Evolutionary conservation across 2,797 vertebrate genomes (phyloP).

Genomic region (Urophycis tenuis): DNA sequence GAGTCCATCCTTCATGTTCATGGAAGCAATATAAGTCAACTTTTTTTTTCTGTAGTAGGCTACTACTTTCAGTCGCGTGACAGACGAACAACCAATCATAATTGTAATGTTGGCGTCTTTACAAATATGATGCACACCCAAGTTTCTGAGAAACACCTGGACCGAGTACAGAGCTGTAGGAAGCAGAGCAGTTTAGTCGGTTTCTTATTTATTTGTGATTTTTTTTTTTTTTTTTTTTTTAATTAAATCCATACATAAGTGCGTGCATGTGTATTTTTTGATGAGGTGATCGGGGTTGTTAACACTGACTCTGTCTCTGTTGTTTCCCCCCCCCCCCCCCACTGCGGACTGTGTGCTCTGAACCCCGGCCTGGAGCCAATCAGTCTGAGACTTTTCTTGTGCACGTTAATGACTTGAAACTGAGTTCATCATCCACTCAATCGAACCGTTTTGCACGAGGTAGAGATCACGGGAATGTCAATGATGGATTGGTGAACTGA

Average conservation of each 20-base stretch:
- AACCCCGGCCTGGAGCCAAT: conserved; percentile 86
- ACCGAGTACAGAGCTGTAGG: neutral
- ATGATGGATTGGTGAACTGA: too few relatives aligned
- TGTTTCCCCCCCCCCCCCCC: neutral
- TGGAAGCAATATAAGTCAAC: neutral
- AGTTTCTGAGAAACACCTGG: too few relatives aligned
- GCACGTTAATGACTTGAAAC: too few relatives aligned
- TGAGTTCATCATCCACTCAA: too few relatives aligned
- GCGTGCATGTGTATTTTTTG: neutral
- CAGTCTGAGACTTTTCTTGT: conserved; percentile 31
- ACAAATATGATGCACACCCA: too few relatives aligned
- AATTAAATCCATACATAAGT: too few relatives aligned
- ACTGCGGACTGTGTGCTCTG: conserved; percentile 88
- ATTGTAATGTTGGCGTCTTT: too few relatives aligned
- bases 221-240: too few relatives aligned
- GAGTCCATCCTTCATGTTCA: conserved; percentile 46
- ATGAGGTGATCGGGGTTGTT: neutral
- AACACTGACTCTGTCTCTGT: neutral
- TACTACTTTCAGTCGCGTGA: neutral
- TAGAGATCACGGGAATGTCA: too few relatives aligned
- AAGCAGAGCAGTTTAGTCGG: neutral
- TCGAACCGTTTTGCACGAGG: too few relatives aligned
- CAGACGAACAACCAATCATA: neutral
- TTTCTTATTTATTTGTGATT: too few relatives aligned
- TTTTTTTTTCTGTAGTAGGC: neutral